Evolutionary conservation across 2,888 invertebrate genomes (phyloP).

Genomic region (Amphipyra berbera): DNA sequence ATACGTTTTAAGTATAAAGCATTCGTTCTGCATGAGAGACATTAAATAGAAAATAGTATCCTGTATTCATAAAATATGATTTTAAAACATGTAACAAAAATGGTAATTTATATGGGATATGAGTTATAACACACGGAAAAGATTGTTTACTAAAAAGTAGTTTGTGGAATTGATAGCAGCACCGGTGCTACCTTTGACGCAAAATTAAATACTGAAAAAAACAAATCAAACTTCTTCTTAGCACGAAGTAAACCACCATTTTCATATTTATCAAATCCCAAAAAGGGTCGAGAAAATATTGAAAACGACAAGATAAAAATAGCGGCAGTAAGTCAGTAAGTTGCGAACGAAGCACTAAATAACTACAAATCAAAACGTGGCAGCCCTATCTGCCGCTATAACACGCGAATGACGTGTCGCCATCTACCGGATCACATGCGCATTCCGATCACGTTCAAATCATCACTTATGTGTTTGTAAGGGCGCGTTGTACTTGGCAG

Average conservation of each 20-base stretch:
- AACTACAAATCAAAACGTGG: constrained; percentile 37
- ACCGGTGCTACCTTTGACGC: neutral
- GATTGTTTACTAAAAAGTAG: too few relatives aligned
- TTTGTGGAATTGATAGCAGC: too few relatives aligned
- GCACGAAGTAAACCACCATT: constrained; percentile 11
- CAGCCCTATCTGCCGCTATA: constrained; percentile 25
- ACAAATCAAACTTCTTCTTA: neutral
- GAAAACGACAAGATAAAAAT: constrained; percentile 31
- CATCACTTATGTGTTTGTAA: constrained; percentile 63
- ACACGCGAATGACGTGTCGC: constrained; percentile 39
- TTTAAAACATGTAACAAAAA: neutral
- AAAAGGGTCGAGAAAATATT: constrained; percentile 29
- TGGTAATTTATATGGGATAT: too few relatives aligned
- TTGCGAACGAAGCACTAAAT: constrained; percentile 32
- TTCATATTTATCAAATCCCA: constrained; percentile 7
- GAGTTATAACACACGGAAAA: too few relatives aligned
- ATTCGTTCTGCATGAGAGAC: neutral
- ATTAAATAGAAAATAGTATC: constrained; percentile 2
- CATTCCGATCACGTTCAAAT: constrained; percentile 61
- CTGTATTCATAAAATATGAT: neutral
- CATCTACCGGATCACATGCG: constrained; percentile 39
- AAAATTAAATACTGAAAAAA: constrained; percentile 1
- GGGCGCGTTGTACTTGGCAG: constrained; percentile 37
- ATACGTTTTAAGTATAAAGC: constrained; percentile 19
- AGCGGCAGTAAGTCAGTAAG: constrained; percentile 25